Base-by-base conservation (phyloP, 1,140 invertebrate genomes). In the Diabrotica virgifera region DNA sequence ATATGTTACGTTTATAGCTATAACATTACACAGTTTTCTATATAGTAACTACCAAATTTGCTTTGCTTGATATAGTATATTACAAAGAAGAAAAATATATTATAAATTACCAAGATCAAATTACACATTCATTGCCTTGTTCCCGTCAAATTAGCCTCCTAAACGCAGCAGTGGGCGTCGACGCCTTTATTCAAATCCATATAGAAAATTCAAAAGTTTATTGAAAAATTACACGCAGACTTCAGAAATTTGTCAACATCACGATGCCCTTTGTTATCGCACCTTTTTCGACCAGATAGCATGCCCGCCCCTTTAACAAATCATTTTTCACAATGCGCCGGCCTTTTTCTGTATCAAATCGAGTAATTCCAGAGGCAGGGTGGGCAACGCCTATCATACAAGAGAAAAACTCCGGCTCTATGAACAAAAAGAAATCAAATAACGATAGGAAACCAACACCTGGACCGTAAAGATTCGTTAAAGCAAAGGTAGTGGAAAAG, bases 331-430 rank as follows among this genome's bases (percentile, higher is more conserved):
- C 64, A 70, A 70, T 57, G 60, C 52, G 12, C 55, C 51, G 54
- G 36, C 56, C 61, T 66, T 70, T 70, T 66, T 70, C 59, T 74
- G 70, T 74, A 74, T 74, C 71, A 74, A 74, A 74, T 74, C 70
- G 72, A 58, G 67, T 74, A 74, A 74, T 74, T 73, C 73, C 71
- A 72, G 72, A 73, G 73, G 73, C 65, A 72, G 73, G 73, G 58
- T 66, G 65, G 64, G 73, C 59, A 72, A 70, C 73, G 70, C 73
- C 73, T 72, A 59, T 74, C 67, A 72, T 67, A 74, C 67, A 65
- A 66, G 55, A 72, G 70, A 73, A 71, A 68, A 46, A 8, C n/a
- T n/a, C 40, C 8, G 40, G 40, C 8, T 46, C n/a, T 46, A 5
- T n/a, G 40, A 46, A 46, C 40, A 46, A 46, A 46, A 46, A 46